These are phyloP conservation scores for Myrmecobius fasciatus DNA, from an alignment of 2,113 vertebrate species.

Conservation along the genomic window DNA sequence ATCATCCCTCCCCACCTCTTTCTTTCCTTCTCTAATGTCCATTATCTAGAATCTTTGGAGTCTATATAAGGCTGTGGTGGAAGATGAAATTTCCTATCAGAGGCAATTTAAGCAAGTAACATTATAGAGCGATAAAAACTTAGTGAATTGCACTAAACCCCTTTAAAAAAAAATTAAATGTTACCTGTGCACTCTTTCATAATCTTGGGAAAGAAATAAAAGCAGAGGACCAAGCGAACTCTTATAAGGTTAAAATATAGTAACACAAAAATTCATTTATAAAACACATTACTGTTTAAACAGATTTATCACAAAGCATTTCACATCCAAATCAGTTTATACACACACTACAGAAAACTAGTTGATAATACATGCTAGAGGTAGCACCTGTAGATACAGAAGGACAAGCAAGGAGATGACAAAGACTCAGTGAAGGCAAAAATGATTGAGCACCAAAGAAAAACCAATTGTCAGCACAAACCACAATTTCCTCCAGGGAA, in stretches of 20 bases:
- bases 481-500: slow-evolving; percentile 25
- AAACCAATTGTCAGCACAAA: slow-evolving; percentile 46
- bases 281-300: slow-evolving; percentile 59
- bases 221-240: slow-evolving; percentile 58
- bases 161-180: not conserved
- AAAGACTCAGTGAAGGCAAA: slow-evolving; percentile 44
- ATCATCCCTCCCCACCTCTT: not conserved
- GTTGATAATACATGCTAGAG: slow-evolving; percentile 54
- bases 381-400: slow-evolving; percentile 60
- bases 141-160: slow-evolving; percentile 3
- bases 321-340: slow-evolving; percentile 44
- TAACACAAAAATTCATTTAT: slow-evolving; percentile 59
- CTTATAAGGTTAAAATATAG: slow-evolving; percentile 60
- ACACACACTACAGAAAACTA: slow-evolving; percentile 53
- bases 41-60: not conserved
- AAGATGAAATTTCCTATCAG: slow-evolving; percentile 5
- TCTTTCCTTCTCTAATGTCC: not conserved
- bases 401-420: slow-evolving; percentile 27
- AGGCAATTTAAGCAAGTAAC: slow-evolving; percentile 2
- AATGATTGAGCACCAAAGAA: slow-evolving; percentile 15
- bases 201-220: not conserved
- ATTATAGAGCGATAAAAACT: not conserved
- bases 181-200: not conserved
- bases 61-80: not conserved
- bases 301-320: slow-evolving; percentile 61